These are phyloP conservation scores for Anaspis maculata DNA, from an alignment of 2,888 invertebrate genomes.

Conservation along the genomic window DNA sequence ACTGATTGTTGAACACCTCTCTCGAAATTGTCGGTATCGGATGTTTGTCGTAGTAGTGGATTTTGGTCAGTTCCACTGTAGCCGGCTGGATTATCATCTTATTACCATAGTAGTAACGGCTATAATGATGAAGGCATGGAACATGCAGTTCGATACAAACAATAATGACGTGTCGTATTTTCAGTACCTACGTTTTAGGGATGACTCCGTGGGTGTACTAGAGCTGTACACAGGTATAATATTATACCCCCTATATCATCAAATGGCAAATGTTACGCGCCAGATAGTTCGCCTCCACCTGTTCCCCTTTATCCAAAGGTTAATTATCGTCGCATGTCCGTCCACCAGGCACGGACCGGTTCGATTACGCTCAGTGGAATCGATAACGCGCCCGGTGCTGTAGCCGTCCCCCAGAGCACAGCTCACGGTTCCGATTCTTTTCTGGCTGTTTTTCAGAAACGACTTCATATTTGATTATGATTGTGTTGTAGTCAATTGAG, in stretches of 20 bases:
- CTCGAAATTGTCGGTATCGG: slow-evolving; percentile 30
- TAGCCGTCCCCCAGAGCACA: too few relatives aligned
- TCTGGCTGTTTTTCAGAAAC: too few relatives aligned
- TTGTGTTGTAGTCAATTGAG: too few relatives aligned
- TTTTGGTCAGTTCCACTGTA: slow-evolving; percentile 36
- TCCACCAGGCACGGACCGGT: slow-evolving; percentile 2
- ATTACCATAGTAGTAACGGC: slow-evolving; percentile 63
- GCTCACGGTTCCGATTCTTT: too few relatives aligned
- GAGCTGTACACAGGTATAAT: too few relatives aligned
- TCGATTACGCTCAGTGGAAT: too few relatives aligned
- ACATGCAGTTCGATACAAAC: slow-evolving; percentile 3
- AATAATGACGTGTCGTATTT: slow-evolving; percentile 7
- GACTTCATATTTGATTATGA: too few relatives aligned
- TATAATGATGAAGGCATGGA: too few relatives aligned
- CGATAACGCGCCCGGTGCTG: too few relatives aligned
- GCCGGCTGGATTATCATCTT: slow-evolving; percentile 24
- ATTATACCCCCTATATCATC: slow-evolving; percentile 6
- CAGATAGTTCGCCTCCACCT: slow-evolving; percentile 8
- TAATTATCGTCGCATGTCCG: slow-evolving; percentile 8
- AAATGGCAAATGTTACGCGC: slow-evolving; percentile 12
- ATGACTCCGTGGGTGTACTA: too few relatives aligned
- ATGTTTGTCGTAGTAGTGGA: slow-evolving; percentile 33
- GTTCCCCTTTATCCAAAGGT: slow-evolving; percentile 11
- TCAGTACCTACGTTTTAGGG: too few relatives aligned
- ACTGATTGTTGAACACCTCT: slow-evolving; percentile 26